phyloP scores from a whole-genome alignment of 2,113 vertebrate genomes.

The Caloenas nicobarica region DNA sequence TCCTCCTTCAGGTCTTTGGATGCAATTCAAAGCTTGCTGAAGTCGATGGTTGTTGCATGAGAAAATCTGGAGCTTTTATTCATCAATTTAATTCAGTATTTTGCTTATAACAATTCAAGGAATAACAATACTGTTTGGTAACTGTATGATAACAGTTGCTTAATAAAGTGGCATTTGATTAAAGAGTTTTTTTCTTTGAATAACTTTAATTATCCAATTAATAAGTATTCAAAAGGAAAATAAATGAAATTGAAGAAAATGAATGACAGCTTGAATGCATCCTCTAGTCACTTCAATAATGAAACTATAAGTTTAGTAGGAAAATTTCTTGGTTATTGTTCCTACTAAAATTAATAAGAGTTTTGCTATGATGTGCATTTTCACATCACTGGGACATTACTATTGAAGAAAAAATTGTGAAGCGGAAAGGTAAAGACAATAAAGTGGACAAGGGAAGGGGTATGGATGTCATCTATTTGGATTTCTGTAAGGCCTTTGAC shows the following conservation, averaged over 20 bases:
- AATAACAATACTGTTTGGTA: background rate
- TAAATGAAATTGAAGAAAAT: background rate
- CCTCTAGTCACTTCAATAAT: background rate
- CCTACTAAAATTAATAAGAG: background rate
- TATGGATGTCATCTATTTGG: background rate
- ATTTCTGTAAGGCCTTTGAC: background rate
- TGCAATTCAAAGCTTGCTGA: background rate
- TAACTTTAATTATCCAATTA: conserved; percentile 17
- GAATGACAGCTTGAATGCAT: background rate
- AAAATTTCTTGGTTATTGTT: conserved; percentile 1
- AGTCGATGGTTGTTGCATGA: background rate
- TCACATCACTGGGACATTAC: background rate
- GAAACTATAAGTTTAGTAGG: background rate
- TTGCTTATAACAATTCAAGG: background rate
- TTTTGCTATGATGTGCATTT: background rate
- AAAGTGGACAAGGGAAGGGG: background rate
- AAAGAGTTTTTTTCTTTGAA: background rate
- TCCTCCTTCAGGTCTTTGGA: conserved; percentile 16
- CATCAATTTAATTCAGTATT: background rate
- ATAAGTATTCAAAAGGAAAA: background rate
- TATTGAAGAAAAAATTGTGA: background rate
- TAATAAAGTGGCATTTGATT: background rate
- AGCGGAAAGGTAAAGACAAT: background rate
- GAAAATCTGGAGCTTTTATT: background rate
- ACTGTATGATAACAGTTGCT: background rate